phyloP scores from a whole-genome alignment of 1,140 invertebrate species.

The Frieseomelitta varia region DNA sequence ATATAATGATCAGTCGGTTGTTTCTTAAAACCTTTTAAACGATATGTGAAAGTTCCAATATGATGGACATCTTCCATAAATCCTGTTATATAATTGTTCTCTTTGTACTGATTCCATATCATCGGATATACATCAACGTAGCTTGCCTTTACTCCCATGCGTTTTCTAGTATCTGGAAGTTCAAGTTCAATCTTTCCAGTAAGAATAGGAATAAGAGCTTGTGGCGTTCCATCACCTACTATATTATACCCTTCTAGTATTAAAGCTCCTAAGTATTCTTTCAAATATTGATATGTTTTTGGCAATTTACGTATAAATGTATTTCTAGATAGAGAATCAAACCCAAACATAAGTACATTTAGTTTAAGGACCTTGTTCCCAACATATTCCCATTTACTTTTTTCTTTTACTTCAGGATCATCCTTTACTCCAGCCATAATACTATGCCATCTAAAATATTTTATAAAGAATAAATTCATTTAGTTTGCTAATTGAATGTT shows the following conservation, averaged over 20 bases:
- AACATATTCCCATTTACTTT: constrained; percentile 82
- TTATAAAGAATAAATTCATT: neutral
- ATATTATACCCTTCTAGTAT: constrained; percentile 94
- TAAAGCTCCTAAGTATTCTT: constrained; percentile 85
- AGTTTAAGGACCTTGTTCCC: constrained; percentile 82
- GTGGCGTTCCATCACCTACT: constrained; percentile 96
- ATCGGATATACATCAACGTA: constrained; percentile 91
- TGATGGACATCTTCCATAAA: constrained; percentile 94
- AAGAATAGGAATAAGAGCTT: constrained; percentile 94
- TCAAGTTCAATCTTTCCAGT: constrained; percentile 95
- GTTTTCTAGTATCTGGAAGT: constrained; percentile 92
- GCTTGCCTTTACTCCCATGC: constrained; percentile 85
- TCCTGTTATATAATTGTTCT: constrained; percentile 88
- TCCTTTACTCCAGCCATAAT: constrained; percentile 83
- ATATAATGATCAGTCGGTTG: constrained; percentile 96
- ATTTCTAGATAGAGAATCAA: constrained; percentile 94
- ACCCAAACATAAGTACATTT: constrained; percentile 94
- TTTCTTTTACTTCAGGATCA: constrained; percentile 78
- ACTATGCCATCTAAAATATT: constrained; percentile 83
- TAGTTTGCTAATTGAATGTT: constrained; percentile 5
- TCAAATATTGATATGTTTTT: constrained; percentile 90
- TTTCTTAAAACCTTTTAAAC: constrained; percentile 92
- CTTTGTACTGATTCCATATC: constrained; percentile 89
- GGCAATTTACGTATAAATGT: constrained; percentile 94
- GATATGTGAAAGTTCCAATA: constrained; percentile 94